Conservation (phyloP, 2,113 vertebrate genomes). For the Aegithalos caudatus region DNA sequence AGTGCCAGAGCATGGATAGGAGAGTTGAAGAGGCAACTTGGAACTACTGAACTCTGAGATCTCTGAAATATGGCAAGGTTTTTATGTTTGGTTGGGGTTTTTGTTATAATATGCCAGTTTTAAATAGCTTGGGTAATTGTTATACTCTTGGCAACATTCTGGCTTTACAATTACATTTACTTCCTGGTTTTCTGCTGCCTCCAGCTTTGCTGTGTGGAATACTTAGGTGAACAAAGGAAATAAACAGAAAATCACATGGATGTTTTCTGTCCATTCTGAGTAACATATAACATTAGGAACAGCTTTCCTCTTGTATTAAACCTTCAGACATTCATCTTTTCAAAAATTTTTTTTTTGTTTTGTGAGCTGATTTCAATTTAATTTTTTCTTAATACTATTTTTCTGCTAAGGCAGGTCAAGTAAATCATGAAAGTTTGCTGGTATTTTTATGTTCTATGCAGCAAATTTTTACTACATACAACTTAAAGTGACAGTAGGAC, state of each 20-base stretch:
- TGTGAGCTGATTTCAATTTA: not conserved
- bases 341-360: not conserved
- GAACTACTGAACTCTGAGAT: not conserved
- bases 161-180: not conserved
- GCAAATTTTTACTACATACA: not conserved
- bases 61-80: not conserved
- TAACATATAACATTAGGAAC: not conserved
- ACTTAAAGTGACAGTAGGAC: not conserved
- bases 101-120: not conserved
- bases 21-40: not conserved
- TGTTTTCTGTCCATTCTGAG: not conserved
- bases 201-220: not conserved
- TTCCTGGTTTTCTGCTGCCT: not conserved
- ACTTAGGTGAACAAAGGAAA: not conserved
- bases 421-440: not conserved
- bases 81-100: not conserved
- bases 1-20: not conserved
- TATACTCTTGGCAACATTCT: not conserved
- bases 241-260: not conserved
- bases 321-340: not conserved
- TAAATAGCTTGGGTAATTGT: not conserved
- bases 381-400: not conserved
- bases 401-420: not conserved
- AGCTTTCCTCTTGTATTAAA: not conserved
- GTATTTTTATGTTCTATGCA: not conserved